Conservation (phyloP, 1,140 invertebrate genomes). For the Oscheius sp. region DNA sequence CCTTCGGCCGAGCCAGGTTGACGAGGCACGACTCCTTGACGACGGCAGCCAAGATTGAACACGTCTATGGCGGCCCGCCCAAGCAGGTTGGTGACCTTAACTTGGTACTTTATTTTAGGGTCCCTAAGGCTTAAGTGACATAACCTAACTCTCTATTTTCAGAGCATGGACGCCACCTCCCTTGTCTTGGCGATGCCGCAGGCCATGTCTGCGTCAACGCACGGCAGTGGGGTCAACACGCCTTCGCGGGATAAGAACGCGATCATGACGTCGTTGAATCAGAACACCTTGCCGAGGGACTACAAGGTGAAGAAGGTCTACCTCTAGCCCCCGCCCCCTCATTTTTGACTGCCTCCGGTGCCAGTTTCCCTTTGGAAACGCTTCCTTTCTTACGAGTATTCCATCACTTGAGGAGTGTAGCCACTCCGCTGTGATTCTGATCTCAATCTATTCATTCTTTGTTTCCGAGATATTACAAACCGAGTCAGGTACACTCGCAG, state of each 20-base stretch:
- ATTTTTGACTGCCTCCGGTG: not conserved
- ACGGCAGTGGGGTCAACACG: slow-evolving; percentile 37
- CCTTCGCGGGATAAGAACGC: slow-evolving; percentile 31
- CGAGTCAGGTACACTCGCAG: too few relatives aligned
- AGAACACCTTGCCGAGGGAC: slow-evolving; percentile 53
- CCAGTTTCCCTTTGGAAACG: not conserved
- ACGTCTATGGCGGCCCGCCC: slow-evolving; percentile 32
- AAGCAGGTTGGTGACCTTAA: slow-evolving; percentile 7
- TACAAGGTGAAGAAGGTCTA: slow-evolving; percentile 60
- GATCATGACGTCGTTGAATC: slow-evolving; percentile 31
- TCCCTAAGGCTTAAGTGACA: not conserved
- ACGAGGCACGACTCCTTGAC: slow-evolving; percentile 56
- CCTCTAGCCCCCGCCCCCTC: slow-evolving; percentile 25
- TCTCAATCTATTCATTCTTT: not conserved
- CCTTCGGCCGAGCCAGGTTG: slow-evolving; percentile 46
- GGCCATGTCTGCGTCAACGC: slow-evolving; percentile 48
- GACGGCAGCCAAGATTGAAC: slow-evolving; percentile 33
- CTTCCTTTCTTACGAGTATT: slow-evolving; percentile 1
- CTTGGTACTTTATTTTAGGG: not conserved
- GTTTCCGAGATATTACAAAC: too few relatives aligned
- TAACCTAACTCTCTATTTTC: not conserved
- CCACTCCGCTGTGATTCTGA: not conserved
- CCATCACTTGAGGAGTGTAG: not conserved
- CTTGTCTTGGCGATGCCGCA: slow-evolving; percentile 47
- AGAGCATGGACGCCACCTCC: slow-evolving; percentile 50